Percentiles rank a stretch among this genome's conserved stretches.
These are phyloP conservation scores for Aphaenogaster rudis DNA, from an alignment of 1,140 invertebrate species.

Conservation along the genomic window DNA sequence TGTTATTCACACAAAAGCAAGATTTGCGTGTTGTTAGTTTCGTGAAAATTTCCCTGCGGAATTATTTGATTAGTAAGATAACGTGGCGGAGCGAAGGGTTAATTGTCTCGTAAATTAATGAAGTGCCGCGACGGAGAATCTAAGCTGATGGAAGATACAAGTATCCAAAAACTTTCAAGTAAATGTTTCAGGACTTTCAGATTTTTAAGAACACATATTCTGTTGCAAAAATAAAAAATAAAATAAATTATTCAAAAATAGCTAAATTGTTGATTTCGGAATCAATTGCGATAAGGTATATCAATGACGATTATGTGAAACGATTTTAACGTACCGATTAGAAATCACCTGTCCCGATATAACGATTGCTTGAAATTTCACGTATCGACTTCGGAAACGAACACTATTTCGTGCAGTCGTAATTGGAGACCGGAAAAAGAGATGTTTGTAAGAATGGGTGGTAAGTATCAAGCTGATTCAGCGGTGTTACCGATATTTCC, in stretches of 20 bases:
- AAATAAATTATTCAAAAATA: not conserved
- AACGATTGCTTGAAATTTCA: not conserved
- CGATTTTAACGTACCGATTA: not conserved
- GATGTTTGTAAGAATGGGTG: constrained; percentile 31
- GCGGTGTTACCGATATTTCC: constrained; percentile 37
- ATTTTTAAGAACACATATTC: not conserved
- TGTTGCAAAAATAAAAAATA: not conserved
- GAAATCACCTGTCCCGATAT: not conserved
- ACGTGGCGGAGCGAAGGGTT: not conserved
- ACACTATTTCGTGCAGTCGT: not conserved
- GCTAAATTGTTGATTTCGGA: not conserved
- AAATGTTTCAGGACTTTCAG: not conserved
- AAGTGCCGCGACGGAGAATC: not conserved
- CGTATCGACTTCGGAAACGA: not conserved
- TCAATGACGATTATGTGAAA: not conserved
- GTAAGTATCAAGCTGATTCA: constrained; percentile 36
- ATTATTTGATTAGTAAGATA: constrained; percentile 6
- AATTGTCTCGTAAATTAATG: constrained; percentile 23
- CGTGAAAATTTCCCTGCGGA: not conserved
- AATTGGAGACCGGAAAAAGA: not conserved
- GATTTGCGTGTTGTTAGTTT: not conserved
- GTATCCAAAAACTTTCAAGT: not conserved
- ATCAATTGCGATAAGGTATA: not conserved
- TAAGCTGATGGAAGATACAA: not conserved
- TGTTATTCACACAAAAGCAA: not conserved